A percentile compares a stretch with the other conserved stretches of the same genome.
Evolutionary conservation across 2,888 invertebrate species (phyloP).

Genomic region (Brachynemurus nebulosus): DNA sequence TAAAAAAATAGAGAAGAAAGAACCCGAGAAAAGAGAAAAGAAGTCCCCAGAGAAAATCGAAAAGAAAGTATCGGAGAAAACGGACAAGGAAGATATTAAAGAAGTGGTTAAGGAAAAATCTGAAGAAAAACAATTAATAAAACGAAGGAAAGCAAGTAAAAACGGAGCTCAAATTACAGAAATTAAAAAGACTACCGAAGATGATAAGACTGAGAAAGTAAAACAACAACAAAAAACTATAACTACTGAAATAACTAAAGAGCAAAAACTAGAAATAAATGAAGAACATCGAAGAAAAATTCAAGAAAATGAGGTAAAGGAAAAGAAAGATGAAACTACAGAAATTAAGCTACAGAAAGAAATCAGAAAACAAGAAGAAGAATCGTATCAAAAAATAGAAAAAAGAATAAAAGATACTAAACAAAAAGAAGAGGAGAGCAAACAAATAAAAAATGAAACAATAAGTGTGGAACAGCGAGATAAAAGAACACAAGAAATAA

Average conservation of each 20-base stretch:
- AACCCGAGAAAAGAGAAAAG: constrained; percentile 23
- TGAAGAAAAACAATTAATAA: constrained; percentile 17
- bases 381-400: constrained; percentile 22
- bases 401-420: constrained; percentile 18
- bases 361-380: constrained; percentile 21
- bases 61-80: constrained; percentile 19
- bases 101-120: constrained; percentile 29
- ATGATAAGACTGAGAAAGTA: too few relatives aligned
- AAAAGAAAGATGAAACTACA: too few relatives aligned
- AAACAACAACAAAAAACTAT: too few relatives aligned
- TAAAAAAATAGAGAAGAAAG: constrained; percentile 15
- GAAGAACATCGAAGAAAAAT: too few relatives aligned
- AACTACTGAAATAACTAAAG: too few relatives aligned
- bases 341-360: too few relatives aligned
- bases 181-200: too few relatives aligned
- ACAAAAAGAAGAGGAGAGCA: constrained; percentile 17
- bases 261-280: too few relatives aligned
- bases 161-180: too few relatives aligned
- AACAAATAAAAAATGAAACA: constrained; percentile 12
- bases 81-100: constrained; percentile 27
- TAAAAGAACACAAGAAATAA: too few relatives aligned
- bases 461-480: constrained; percentile 17
- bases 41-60: constrained; percentile 17
- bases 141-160: constrained; percentile 19
- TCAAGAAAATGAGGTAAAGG: constrained; percentile 26